Evolutionary conservation across 1,140 invertebrate species (phyloP).

Genomic region (Drosophila kurseongensis): DNA sequence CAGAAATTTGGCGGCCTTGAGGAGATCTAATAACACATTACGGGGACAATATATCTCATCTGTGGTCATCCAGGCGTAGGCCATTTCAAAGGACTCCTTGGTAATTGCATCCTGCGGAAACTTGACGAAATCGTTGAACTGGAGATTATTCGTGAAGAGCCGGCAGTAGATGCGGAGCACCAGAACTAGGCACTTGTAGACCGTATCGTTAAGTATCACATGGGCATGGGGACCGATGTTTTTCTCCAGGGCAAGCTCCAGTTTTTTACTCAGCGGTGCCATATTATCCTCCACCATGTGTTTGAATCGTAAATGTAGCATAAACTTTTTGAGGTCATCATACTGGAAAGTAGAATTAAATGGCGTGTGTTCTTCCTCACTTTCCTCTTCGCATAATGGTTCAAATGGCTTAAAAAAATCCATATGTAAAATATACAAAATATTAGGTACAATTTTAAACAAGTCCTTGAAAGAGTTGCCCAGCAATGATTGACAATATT

Average conservation of each 20-base stretch:
- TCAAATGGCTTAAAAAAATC: background rate
- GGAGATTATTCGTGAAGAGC: background rate
- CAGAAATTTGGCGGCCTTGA: background rate
- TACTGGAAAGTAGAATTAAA: background rate
- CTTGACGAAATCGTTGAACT: background rate
- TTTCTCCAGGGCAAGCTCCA: background rate
- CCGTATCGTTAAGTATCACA: background rate
- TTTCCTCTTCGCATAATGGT: background rate
- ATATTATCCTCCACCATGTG: background rate
- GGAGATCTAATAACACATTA: background rate
- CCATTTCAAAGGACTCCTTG: background rate
- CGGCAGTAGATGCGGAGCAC: background rate
- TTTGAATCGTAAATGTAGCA: background rate
- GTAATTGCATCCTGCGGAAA: background rate
- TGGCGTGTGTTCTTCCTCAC: background rate
- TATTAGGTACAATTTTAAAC: background rate
- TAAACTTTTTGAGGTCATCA: background rate
- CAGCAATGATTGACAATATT: background rate
- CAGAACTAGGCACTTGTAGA: constrained; percentile 1
- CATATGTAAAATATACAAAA: constrained; percentile 1
- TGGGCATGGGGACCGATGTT: background rate
- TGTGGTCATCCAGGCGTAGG: constrained; percentile 5
- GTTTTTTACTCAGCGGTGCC: background rate
- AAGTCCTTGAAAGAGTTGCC: too few relatives aligned
- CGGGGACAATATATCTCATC: background rate